Evolutionary conservation across 1,140 invertebrate genomes (phyloP).

Genomic region (Cydia amplana): DNA sequence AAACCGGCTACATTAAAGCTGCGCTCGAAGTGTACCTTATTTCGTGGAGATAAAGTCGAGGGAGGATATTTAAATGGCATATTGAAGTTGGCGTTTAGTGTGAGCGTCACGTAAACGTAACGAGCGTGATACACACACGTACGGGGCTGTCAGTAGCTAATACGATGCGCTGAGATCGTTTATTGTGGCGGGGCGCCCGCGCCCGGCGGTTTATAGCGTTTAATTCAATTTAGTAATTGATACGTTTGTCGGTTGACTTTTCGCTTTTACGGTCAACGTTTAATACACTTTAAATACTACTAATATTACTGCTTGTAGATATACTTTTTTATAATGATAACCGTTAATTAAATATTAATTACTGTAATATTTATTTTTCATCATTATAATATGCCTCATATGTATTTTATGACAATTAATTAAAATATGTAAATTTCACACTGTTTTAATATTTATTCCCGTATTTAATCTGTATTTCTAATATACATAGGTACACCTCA

Average conservation of each 20-base stretch:
- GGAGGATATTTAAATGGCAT: slow-evolving; percentile 49
- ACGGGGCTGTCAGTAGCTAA: slow-evolving; percentile 76
- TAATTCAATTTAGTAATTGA: slow-evolving; percentile 80
- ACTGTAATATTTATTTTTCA: background rate
- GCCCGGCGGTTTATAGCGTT: slow-evolving; percentile 74
- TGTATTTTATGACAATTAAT: background rate
- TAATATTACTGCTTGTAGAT: background rate
- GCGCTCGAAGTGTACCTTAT: slow-evolving; percentile 47
- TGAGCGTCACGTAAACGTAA: slow-evolving; percentile 76
- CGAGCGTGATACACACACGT: slow-evolving; percentile 69
- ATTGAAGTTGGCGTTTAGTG: slow-evolving; percentile 60
- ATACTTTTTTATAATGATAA: background rate
- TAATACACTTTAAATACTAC: slow-evolving; percentile 30
- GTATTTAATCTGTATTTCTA: background rate
- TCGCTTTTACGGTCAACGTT: slow-evolving; percentile 47
- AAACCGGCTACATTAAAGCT: slow-evolving; percentile 49
- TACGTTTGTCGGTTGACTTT: slow-evolving; percentile 70
- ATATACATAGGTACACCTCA: background rate
- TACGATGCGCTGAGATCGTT: slow-evolving; percentile 73
- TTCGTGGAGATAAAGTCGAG: slow-evolving; percentile 49
- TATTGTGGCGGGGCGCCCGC: slow-evolving; percentile 67
- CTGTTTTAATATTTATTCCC: background rate
- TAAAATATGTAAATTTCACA: background rate
- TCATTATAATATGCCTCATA: background rate
- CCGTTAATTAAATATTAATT: background rate